phyloP scores from a whole-genome alignment of 2,888 invertebrate genomes.

The Pachymerium ferrugineum region DNA sequence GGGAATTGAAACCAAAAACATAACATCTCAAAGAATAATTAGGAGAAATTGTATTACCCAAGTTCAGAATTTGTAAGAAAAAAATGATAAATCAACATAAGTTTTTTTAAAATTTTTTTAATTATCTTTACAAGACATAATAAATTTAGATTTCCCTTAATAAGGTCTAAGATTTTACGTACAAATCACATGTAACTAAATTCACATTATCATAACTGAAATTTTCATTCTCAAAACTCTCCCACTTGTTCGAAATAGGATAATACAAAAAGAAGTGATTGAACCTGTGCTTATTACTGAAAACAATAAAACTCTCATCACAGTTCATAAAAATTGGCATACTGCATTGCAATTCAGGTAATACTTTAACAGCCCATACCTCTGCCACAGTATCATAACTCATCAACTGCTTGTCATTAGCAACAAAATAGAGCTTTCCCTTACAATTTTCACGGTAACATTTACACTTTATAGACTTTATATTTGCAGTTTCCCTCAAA shows the following conservation, averaged over 20 bases:
- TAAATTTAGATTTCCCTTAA: no score
- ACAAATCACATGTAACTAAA: background rate
- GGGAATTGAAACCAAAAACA: no score
- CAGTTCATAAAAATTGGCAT: background rate
- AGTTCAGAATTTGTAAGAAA: no score
- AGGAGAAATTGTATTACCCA: no score
- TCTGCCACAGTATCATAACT: background rate
- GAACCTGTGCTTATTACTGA: background rate
- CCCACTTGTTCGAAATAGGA: background rate
- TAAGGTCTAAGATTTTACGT: no score
- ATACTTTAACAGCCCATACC: background rate
- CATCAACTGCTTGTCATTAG: background rate
- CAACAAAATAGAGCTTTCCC: background rate
- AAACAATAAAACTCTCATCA: background rate
- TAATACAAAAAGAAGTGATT: background rate
- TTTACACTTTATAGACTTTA: background rate
- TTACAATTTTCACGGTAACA: background rate
- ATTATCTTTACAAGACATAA: no score
- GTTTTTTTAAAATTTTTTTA: no score
- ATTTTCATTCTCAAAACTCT: background rate
- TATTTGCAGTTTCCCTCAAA: background rate
- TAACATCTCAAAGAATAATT: no score
- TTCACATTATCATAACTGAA: background rate
- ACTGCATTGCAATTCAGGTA: background rate
- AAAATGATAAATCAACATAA: no score